Percentiles rank a stretch among this genome's conserved stretches.
phyloP scores from a whole-genome alignment of 2,113 vertebrate species.

The Patagioenas fasciata region DNA sequence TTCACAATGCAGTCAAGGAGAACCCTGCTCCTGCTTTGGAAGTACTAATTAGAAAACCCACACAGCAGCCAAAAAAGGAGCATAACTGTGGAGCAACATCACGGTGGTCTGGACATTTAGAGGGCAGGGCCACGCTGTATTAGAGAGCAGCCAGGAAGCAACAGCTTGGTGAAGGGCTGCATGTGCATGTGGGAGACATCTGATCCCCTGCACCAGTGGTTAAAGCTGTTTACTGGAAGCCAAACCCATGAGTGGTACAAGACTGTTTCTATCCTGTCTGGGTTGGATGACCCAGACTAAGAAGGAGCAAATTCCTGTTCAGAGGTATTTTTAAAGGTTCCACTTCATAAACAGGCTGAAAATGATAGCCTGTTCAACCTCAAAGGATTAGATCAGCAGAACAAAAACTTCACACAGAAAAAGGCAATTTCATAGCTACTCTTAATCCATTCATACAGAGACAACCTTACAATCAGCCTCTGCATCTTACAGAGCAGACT shows the following conservation, averaged over 20 bases:
- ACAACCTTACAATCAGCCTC: neutral
- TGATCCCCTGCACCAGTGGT: neutral
- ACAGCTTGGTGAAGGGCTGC: neutral
- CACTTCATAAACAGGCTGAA: conserved; percentile 31
- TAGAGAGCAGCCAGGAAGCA: neutral
- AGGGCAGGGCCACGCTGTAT: neutral
- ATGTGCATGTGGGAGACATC: neutral
- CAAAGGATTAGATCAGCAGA: conserved; percentile 28
- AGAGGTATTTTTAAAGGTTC: conserved; percentile 62
- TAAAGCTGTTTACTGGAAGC: conserved; percentile 4
- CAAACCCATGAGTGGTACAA: neutral
- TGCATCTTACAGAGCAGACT: neutral
- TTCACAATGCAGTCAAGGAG: neutral
- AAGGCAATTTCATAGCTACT: neutral
- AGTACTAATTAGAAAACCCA: conserved; percentile 49
- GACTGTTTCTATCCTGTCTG: neutral
- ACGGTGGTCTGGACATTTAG: neutral
- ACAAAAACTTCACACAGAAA: neutral
- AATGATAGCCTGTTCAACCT: conserved; percentile 1
- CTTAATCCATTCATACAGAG: neutral
- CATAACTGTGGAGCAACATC: neutral
- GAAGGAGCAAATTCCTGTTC: conserved; percentile 18
- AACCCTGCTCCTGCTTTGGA: neutral
- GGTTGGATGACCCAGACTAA: neutral
- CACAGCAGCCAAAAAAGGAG: conserved; percentile 34